Base-by-base conservation (phyloP, 2,797 vertebrate genomes). In the Sparus aurata region DNA sequence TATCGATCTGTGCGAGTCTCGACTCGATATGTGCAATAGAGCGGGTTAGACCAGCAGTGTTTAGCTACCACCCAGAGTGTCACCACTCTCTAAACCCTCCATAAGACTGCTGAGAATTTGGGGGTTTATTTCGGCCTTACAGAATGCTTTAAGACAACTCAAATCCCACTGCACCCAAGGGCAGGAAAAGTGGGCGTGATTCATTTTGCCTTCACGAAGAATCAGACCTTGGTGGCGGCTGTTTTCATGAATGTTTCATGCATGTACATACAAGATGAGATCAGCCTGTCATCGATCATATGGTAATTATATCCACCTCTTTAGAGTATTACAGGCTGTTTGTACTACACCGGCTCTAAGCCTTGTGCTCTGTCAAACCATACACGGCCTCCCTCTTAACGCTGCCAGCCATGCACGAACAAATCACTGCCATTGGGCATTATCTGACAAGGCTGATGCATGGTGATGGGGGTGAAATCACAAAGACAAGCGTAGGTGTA, bases 401-500 rank as follows among this genome's bases (percentile, higher is more conserved):
- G 61, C 82, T 87, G 87, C 77, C 87, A 89, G 82, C 82, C 84
- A 85, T 78, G 83, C 84, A 81, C 67, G 76, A 88, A 81, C 87
- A 91, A 86, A 91, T 89, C 86, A 79, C 71, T 83, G 86, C 91
- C 89, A 87, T 23, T 12, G 82, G 86, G 86, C 83, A 73, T 88
- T 87, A 80, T 83, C 87, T 86, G 87, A 91, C 88, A 87, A 77
- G 65, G 70, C 82, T 85, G 78, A 88, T 77, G 69, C 69, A 82
- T 30, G 67, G 69, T 71, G 80, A 86, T 67, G 77, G 75, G 38
- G 82, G 70, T 78, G 77, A 89, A 89, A 91, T 91, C 78, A 80
- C 82, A 88, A 71, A 88, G 89, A 86, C 80, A 73, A 62, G 87
- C 59, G 85, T 90, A 89, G 90, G 90, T 89, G 90, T 89, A 86